These are phyloP conservation scores for Aplochiton taeniatus DNA, from an alignment of 2,797 vertebrate species.

Conservation along the genomic window DNA sequence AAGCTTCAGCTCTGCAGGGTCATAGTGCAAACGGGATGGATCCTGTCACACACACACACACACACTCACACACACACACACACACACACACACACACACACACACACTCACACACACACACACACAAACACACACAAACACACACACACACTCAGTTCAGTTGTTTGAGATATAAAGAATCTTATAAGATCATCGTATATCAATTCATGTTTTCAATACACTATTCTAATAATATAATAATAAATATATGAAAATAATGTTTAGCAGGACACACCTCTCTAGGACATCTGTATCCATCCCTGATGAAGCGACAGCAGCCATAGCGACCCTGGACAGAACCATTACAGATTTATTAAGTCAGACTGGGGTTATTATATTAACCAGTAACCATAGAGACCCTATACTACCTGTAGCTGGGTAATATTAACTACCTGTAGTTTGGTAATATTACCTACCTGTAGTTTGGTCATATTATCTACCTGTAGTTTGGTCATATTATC, in stretches of 20 bases:
- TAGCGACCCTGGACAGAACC: constrained; percentile 85
- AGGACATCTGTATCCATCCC: constrained; percentile 95
- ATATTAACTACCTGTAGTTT: background rate
- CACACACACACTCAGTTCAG: no score
- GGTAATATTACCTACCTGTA: background rate
- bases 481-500: background rate
- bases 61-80: background rate
- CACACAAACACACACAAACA: background rate
- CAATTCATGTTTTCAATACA: no score
- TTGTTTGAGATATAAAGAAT: no score
- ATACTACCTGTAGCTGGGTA: no score
- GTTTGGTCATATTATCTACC: background rate
- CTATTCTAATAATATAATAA: no score
- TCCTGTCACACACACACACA: constrained; percentile 76
- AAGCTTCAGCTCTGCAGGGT: constrained; percentile 95
- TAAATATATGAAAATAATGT: background rate
- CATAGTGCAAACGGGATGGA: constrained; percentile 91
- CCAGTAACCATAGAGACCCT: no score
- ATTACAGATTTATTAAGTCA: constrained; percentile 4
- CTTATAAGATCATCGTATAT: no score
- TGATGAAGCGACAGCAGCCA: constrained; percentile 95
- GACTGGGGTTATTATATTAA: no score
- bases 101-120: background rate
- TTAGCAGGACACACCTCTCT: constrained; percentile 82
- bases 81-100: background rate